Evolutionary conservation across 2,797 vertebrate species (phyloP).

Genomic region (Leontopithecus rosalia): DNA sequence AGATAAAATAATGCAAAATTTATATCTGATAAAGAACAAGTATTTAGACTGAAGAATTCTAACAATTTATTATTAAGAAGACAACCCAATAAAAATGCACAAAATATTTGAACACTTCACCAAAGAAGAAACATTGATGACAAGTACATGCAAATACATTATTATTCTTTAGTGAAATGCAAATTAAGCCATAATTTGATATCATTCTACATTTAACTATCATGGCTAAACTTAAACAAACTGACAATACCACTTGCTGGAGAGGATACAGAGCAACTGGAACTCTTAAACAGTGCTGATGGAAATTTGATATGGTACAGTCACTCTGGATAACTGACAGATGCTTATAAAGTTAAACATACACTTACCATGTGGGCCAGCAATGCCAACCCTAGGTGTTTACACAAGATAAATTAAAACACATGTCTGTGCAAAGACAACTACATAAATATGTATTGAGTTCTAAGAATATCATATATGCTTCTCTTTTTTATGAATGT

Average conservation of each 20-base stretch:
- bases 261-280: background rate
- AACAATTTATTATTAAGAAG: background rate
- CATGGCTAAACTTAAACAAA: background rate
- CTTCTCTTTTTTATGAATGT: background rate
- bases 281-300: background rate
- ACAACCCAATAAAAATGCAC: background rate
- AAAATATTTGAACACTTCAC: background rate
- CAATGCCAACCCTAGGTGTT: background rate
- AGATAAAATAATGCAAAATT: background rate
- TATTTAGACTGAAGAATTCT: background rate
- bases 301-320: background rate
- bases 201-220: background rate
- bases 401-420: background rate
- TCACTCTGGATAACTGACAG: background rate
- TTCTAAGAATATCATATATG: background rate
- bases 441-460: background rate
- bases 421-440: background rate
- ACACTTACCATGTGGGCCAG: background rate
- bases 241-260: background rate
- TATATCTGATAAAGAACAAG: background rate
- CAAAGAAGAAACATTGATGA: background rate
- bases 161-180: background rate
- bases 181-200: background rate
- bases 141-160: background rate
- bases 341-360: background rate